phyloP scores from a whole-genome alignment of 2,113 vertebrate genomes.

The Polyodon spathula region DNA sequence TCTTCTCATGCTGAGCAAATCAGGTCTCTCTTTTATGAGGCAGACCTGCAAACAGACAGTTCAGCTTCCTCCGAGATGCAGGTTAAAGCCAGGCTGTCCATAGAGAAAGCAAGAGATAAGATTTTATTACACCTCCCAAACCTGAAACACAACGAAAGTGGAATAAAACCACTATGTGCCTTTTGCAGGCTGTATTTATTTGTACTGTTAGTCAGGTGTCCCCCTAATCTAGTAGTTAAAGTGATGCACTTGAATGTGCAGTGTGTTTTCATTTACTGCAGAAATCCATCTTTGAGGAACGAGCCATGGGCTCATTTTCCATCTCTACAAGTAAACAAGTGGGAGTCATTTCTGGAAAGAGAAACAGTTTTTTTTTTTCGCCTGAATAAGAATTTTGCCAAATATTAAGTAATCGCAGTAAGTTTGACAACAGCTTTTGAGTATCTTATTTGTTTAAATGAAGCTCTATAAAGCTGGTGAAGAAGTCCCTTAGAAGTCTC shows the following conservation, averaged over 20 bases:
- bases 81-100: constrained; percentile 65
- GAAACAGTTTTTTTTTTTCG: neutral
- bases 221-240: constrained; percentile 55
- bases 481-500: no score
- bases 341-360: neutral
- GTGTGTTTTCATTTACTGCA: constrained; percentile 2
- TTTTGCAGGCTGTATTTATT: constrained; percentile 70
- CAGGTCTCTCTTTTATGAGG: constrained; percentile 76
- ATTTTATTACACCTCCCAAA: constrained; percentile 77
- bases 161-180: constrained; percentile 73
- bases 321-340: neutral
- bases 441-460: no score
- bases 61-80: constrained; percentile 71
- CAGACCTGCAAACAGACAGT: constrained; percentile 74
- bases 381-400: no score
- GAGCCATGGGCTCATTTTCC: constrained; percentile 2
- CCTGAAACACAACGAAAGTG: constrained; percentile 70
- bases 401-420: no score
- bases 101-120: constrained; percentile 80
- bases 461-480: no score
- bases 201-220: constrained; percentile 56
- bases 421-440: no score
- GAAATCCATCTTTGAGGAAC: constrained; percentile 12
- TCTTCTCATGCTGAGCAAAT: constrained; percentile 84
- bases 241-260: constrained; percentile 16